These are phyloP conservation scores for Alca torda DNA, from an alignment of 2,797 vertebrate species.

Conservation along the genomic window DNA sequence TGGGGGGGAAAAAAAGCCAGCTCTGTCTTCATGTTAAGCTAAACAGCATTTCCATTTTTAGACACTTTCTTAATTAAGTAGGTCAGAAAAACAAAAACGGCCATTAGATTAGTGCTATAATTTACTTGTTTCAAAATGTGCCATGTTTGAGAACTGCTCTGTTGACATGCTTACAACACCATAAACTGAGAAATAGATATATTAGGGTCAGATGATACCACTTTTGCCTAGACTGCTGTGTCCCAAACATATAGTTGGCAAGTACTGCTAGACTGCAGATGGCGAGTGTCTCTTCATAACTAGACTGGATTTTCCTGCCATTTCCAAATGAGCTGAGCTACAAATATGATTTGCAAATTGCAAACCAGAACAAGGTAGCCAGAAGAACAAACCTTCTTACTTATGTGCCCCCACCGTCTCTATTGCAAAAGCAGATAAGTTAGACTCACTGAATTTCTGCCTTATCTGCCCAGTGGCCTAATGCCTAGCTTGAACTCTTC, in stretches of 20 bases:
- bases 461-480: neutral
- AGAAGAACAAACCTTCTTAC: neutral
- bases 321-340: conserved; percentile 50
- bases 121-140: conserved; percentile 57
- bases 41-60: conserved; percentile 77
- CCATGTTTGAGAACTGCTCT: conserved; percentile 37
- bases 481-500: neutral
- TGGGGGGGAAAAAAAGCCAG: conserved; percentile 64
- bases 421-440: neutral
- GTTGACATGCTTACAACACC: conserved; percentile 53
- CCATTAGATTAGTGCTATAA: conserved; percentile 45
- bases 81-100: conserved; percentile 72
- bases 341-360: conserved; percentile 37
- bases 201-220: conserved; percentile 58
- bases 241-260: conserved; percentile 69
- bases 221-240: conserved; percentile 68
- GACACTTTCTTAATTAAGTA: conserved; percentile 77
- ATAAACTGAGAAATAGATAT: conserved; percentile 54
- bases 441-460: neutral
- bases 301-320: conserved; percentile 54
- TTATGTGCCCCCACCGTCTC: neutral
- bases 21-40: conserved; percentile 61
- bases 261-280: conserved; percentile 75
- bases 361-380: conserved; percentile 24
- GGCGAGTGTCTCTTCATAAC: conserved; percentile 67